These are phyloP conservation scores for Rissa tridactyla DNA, from an alignment of 2,113 vertebrate species.

Conservation along the genomic window DNA sequence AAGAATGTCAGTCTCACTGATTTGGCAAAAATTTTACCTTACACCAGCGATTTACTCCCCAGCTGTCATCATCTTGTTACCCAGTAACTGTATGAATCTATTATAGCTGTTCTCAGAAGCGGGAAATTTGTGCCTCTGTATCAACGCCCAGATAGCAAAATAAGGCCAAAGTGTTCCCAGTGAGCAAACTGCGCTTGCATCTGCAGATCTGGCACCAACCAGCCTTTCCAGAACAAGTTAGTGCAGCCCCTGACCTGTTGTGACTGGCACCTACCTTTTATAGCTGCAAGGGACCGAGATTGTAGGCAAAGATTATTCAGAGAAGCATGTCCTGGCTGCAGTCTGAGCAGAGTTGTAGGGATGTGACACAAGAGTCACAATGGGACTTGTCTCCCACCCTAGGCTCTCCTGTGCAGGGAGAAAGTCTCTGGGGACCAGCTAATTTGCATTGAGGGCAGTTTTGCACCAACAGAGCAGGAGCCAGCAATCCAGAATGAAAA, in stretches of 20 bases:
- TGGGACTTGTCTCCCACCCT: background rate
- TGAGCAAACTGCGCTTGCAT: background rate
- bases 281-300: conserved; percentile 13
- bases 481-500: background rate
- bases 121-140: conserved; percentile 9
- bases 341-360: background rate
- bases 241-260: background rate
- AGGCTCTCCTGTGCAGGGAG: background rate
- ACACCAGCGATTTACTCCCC: background rate
- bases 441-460: background rate
- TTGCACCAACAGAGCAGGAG: background rate
- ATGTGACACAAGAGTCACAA: background rate
- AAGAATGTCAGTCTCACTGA: conserved; percentile 9
- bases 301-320: background rate
- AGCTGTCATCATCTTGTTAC: conserved; percentile 36
- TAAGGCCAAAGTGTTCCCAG: background rate
- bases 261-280: background rate
- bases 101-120: background rate
- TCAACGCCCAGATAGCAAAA: conserved; percentile 11
- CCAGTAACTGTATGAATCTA: conserved; percentile 16
- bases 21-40: conserved; percentile 53
- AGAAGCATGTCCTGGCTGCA: background rate
- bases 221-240: background rate
- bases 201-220: background rate
- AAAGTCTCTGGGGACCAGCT: background rate